phyloP scores from a whole-genome alignment of 2,797 vertebrate species.

The Mormyrops boulengeri region DNA sequence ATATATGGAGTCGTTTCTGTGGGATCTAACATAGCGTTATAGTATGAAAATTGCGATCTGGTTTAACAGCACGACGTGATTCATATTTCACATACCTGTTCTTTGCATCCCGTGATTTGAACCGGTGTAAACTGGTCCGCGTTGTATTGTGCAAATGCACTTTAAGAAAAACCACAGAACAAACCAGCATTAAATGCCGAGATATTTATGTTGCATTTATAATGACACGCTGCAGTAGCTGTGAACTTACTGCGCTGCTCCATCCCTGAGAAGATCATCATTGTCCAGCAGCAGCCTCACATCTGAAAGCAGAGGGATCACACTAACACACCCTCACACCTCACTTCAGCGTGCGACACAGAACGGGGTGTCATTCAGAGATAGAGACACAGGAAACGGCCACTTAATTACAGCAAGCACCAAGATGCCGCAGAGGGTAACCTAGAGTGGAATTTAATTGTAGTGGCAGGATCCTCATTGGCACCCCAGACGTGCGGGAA shows the following conservation, averaged over 20 bases:
- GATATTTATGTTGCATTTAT: neutral
- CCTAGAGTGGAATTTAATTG: conserved; percentile 36
- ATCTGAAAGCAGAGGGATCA: conserved; percentile 62
- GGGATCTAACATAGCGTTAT: neutral
- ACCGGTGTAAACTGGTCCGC: conserved; percentile 96
- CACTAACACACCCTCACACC: neutral
- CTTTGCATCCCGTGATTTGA: conserved; percentile 86
- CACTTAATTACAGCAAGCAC: conserved; percentile 41
- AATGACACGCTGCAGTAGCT: neutral
- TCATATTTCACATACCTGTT: conserved; percentile 69
- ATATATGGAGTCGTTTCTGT: neutral
- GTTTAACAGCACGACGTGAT: neutral
- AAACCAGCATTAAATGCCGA: neutral
- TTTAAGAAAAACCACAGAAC: conserved; percentile 39
- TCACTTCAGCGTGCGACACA: neutral
- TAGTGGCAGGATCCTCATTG: conserved; percentile 28
- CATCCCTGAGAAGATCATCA: conserved; percentile 96
- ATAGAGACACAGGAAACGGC: conserved; percentile 23
- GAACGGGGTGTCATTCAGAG: conserved; percentile 4
- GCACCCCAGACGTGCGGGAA: conserved; percentile 16
- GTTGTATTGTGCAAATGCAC: conserved; percentile 97
- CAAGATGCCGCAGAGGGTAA: conserved; percentile 25
- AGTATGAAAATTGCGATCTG: neutral
- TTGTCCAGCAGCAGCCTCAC: conserved; percentile 93
- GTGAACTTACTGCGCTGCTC: conserved; percentile 87